A percentile compares a stretch with the other conserved stretches of the same genome.
Conservation (phyloP, 2,888 invertebrate genomes). For the Oxystoma pomonae region DNA sequence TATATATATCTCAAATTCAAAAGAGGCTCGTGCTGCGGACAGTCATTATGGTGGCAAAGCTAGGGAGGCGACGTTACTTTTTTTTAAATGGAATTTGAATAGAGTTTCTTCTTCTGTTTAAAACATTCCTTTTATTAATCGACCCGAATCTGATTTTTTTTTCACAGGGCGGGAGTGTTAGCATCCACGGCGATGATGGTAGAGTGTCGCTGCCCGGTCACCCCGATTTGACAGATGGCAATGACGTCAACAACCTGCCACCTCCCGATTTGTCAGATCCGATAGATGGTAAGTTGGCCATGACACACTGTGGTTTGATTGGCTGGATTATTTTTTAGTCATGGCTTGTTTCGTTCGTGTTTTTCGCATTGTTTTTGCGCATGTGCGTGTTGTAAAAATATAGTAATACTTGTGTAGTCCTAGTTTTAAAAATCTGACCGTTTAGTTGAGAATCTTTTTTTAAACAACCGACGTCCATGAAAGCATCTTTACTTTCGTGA, state of each 20-base stretch:
- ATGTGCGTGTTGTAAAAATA: neutral
- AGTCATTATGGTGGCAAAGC: too few species aligned
- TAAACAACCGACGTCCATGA: too few species aligned
- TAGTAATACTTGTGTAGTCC: too few species aligned
- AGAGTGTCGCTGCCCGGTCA: slow-evolving; percentile 60
- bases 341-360: neutral
- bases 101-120: too few species aligned
- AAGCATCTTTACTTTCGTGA: too few species aligned
- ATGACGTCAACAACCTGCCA: slow-evolving; percentile 56
- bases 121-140: too few species aligned
- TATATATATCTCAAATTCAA: too few species aligned
- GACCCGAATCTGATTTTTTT: neutral
- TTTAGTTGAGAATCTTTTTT: too few species aligned
- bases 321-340: neutral
- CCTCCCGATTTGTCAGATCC: slow-evolving; percentile 69
- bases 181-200: slow-evolving; percentile 55
- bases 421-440: too few species aligned
- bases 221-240: slow-evolving; percentile 57
- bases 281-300: slow-evolving; percentile 62
- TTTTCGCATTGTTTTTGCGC: neutral
- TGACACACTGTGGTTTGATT: neutral
- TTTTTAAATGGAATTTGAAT: too few species aligned
- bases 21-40: too few species aligned
- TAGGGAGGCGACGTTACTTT: too few species aligned
- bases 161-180: slow-evolving; percentile 46